phyloP scores from a whole-genome alignment of 2,888 invertebrate species.

The Steromphala cineraria region DNA sequence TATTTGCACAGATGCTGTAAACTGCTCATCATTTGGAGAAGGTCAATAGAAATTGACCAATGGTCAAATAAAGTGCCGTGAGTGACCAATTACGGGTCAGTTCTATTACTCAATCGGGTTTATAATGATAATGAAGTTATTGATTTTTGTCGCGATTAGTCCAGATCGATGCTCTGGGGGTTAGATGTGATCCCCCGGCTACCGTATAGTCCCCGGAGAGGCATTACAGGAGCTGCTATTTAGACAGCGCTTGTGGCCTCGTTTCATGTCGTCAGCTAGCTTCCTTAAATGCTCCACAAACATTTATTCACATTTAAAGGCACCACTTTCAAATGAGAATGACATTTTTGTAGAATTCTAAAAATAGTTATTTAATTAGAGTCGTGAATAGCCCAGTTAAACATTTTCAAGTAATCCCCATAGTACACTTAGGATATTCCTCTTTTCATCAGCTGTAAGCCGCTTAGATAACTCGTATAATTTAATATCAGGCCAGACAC shows the following conservation, averaged over 20 bases:
- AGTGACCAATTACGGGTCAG: not conserved
- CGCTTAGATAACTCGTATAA: no score
- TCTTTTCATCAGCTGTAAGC: no score
- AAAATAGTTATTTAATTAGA: not conserved
- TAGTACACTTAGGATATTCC: no score
- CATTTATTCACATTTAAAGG: not conserved
- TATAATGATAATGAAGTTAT: not conserved
- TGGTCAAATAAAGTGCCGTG: not conserved
- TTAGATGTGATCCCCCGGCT: not conserved
- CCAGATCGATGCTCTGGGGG: not conserved
- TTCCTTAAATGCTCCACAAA: not conserved
- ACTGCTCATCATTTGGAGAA: not conserved
- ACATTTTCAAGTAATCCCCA: no score
- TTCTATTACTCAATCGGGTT: not conserved
- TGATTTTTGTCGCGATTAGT: not conserved
- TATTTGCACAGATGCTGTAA: not conserved
- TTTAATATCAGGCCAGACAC: no score
- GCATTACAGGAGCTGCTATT: not conserved
- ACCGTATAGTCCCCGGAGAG: not conserved
- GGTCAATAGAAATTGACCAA: not conserved
- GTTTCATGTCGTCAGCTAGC: not conserved
- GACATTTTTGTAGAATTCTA: not conserved
- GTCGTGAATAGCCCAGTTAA: not conserved
- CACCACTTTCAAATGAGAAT: not conserved
- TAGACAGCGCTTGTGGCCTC: not conserved